phyloP scores from a whole-genome alignment of 2,113 vertebrate genomes.

The Todiramphus saurophagus region DNA sequence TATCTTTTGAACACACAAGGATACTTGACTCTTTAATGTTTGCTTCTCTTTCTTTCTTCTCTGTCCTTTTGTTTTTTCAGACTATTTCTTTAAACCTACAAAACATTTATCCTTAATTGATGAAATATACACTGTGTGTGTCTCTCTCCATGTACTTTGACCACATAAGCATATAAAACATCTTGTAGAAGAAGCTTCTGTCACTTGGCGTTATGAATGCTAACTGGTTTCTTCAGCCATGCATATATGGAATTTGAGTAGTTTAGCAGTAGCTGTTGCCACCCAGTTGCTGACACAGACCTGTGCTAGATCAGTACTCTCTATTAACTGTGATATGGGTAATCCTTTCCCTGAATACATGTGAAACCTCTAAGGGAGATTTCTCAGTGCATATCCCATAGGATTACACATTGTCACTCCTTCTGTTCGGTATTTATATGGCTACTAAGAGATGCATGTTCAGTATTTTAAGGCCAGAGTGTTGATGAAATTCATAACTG shows the following conservation, averaged over 20 bases:
- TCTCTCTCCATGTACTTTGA: background rate
- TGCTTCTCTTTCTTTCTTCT: background rate
- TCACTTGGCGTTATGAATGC: constrained; percentile 29
- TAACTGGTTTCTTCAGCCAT: constrained; percentile 1
- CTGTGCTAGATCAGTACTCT: background rate
- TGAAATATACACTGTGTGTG: background rate
- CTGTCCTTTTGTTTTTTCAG: background rate
- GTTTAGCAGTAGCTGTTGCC: background rate
- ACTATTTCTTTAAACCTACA: background rate
- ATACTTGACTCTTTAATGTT: constrained; percentile 5
- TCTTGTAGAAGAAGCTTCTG: constrained; percentile 3
- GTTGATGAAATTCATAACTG: background rate
- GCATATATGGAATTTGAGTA: background rate
- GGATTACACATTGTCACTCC: background rate
- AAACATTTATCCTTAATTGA: background rate
- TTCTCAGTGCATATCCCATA: background rate
- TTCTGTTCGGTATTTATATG: background rate
- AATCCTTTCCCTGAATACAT: background rate
- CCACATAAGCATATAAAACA: background rate
- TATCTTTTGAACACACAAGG: constrained; percentile 27
- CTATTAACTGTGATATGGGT: background rate
- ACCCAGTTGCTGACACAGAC: background rate
- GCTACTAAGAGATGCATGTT: background rate
- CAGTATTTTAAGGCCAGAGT: background rate
- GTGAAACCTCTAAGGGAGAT: background rate